Conservation (phyloP, 2,113 vertebrate species). For the Forbesichthys agassizii region DNA sequence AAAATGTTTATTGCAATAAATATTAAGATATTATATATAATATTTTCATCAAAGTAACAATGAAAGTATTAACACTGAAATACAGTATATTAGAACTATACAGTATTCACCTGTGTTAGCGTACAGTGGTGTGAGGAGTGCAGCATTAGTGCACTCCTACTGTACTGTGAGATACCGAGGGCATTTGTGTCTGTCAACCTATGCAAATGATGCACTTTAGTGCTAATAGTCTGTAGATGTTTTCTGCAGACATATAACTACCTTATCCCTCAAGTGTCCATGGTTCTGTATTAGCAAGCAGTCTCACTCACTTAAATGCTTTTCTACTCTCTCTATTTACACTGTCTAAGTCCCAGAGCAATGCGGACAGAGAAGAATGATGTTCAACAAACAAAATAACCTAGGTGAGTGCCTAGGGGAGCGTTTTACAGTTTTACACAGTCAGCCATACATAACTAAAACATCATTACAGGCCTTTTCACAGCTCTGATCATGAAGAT, state of each 20-base stretch:
- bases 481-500: slow-evolving; percentile 31
- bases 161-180: background rate
- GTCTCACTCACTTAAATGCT: slow-evolving; percentile 52
- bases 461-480: slow-evolving; percentile 64
- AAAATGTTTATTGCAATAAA: too few species aligned
- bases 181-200: slow-evolving; percentile 34
- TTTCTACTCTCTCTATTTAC: slow-evolving; percentile 53
- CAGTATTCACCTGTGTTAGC: background rate
- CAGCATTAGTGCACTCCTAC: background rate
- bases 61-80: background rate
- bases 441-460: slow-evolving; percentile 74
- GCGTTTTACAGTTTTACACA: slow-evolving; percentile 69
- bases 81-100: background rate
- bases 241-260: slow-evolving; percentile 32
- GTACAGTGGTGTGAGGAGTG: background rate
- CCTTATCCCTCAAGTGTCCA: slow-evolving; percentile 47
- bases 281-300: slow-evolving; percentile 56
- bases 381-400: slow-evolving; percentile 66
- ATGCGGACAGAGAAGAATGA: slow-evolving; percentile 71
- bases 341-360: slow-evolving; percentile 57
- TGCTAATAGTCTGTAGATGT: slow-evolving; percentile 34
- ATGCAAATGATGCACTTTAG: slow-evolving; percentile 43
- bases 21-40: background rate
- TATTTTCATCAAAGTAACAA: too few species aligned
- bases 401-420: slow-evolving; percentile 56